Percentiles rank a stretch among this genome's conserved stretches.
Evolutionary conservation across 2,888 invertebrate species (phyloP).

Genomic region (Archaeoteleia sp.): DNA sequence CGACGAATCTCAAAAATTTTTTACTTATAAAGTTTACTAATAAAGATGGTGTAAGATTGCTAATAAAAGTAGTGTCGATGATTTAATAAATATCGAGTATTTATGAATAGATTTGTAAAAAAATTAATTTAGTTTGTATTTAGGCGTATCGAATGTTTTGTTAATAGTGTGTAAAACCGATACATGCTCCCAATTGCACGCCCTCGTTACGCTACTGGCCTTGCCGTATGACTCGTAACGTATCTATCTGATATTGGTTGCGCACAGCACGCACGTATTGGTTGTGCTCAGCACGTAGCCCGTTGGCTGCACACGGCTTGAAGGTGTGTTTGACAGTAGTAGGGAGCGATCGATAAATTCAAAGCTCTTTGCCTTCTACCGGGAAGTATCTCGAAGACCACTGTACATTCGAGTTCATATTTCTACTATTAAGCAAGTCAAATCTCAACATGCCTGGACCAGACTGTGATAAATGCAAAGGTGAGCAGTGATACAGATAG

Average conservation of each 20-base stretch:
- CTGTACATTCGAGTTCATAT: constrained; percentile 42
- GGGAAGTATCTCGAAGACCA: constrained; percentile 56
- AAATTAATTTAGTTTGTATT: too few species aligned
- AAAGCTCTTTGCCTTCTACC: constrained; percentile 50
- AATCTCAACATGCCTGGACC: constrained; percentile 69
- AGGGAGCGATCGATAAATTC: constrained; percentile 72
- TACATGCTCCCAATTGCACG: constrained; percentile 4
- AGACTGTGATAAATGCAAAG: constrained; percentile 69
- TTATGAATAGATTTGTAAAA: too few species aligned
- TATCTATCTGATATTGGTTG: constrained; percentile 26
- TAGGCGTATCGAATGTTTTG: constrained; percentile 19
- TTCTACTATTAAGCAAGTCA: constrained; percentile 14
- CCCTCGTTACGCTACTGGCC: constrained; percentile 38
- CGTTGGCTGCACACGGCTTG: constrained; percentile 37
- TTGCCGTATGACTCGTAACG: constrained; percentile 36
- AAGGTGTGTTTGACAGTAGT: constrained; percentile 38
- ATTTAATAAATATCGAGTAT: too few species aligned
- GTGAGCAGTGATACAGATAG: constrained; percentile 59
- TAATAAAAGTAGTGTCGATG: too few species aligned
- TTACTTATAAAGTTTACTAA: too few species aligned
- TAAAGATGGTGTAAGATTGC: too few species aligned
- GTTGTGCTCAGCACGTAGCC: constrained; percentile 52
- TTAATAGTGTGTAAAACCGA: too few species aligned
- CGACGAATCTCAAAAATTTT: too few species aligned
- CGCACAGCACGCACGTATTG: constrained; percentile 40